Percentiles rank a stretch among this genome's conserved stretches.
Conservation (phyloP, 1,140 invertebrate genomes). For the Stegodyphus mimosarum region DNA sequence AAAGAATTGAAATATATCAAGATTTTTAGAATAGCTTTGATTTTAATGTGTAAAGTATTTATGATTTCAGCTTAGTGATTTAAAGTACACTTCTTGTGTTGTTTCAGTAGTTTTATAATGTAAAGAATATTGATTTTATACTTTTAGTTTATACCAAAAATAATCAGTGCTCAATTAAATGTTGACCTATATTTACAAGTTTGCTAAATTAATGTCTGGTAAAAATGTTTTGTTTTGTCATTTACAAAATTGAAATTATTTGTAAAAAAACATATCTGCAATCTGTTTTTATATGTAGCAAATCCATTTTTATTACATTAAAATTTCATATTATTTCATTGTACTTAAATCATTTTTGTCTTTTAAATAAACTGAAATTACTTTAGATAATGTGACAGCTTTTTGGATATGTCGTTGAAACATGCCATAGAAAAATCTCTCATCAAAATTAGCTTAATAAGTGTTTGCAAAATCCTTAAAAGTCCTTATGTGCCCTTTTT, state of each 20-base stretch:
- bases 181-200: neutral
- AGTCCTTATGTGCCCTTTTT: no score
- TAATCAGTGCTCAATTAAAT: neutral
- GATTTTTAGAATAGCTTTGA: neutral
- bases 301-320: constrained; percentile 6
- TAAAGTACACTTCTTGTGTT: neutral
- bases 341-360: constrained; percentile 36
- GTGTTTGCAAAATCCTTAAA: no score
- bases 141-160: neutral
- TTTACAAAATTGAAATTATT: constrained; percentile 27
- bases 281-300: constrained; percentile 1
- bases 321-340: constrained; percentile 2
- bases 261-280: neutral
- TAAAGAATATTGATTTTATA: neutral
- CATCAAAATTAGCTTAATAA: no score
- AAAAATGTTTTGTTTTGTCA: constrained; percentile 7
- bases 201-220: neutral
- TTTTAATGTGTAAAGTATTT: neutral
- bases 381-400: neutral
- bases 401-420: no score
- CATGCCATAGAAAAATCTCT: no score
- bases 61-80: constrained; percentile 6
- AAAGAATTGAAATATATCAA: constrained; percentile 1
- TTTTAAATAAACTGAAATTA: constrained; percentile 7
- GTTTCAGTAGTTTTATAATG: neutral